A percentile compares a stretch with the other conserved stretches of the same genome.
These are phyloP conservation scores for Dorcus hopei DNA, from an alignment of 2,888 invertebrate genomes.

Conservation along the genomic window DNA sequence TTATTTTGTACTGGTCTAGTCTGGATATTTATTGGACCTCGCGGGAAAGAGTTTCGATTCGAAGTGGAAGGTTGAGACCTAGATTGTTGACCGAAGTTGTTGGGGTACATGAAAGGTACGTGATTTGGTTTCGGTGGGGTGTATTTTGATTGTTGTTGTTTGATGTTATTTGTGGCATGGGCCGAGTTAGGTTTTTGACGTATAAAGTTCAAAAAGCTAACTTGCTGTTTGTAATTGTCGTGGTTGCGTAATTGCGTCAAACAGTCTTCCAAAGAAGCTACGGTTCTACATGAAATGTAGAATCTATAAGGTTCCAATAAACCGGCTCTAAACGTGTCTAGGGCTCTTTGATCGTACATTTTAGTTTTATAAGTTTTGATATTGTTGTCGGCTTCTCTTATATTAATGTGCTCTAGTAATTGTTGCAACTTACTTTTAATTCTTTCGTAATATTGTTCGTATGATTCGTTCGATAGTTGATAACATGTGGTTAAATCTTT, in stretches of 20 bases:
- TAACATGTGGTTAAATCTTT: conserved; percentile 20
- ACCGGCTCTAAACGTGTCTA: conserved; percentile 11
- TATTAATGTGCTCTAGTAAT: conserved; percentile 20
- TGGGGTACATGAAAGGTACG: too few species aligned
- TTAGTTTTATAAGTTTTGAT: conserved; percentile 9
- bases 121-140: too few species aligned
- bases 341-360: conserved; percentile 9
- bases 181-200: background rate
- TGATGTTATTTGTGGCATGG: background rate
- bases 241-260: conserved; percentile 6
- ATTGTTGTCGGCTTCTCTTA: conserved; percentile 4
- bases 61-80: too few species aligned
- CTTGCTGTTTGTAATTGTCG: conserved; percentile 13
- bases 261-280: background rate
- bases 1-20: too few species aligned
- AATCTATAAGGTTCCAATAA: conserved; percentile 13
- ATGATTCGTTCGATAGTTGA: conserved; percentile 19
- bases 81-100: too few species aligned
- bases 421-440: conserved; percentile 26
- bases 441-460: conserved; percentile 21
- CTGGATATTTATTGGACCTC: too few species aligned
- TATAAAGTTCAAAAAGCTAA: too few species aligned
- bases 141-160: too few species aligned
- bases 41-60: too few species aligned
- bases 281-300: conserved; percentile 4